Evolutionary conservation across 2,113 vertebrate genomes (phyloP).

Genomic region (Bungarus multicinctus): DNA sequence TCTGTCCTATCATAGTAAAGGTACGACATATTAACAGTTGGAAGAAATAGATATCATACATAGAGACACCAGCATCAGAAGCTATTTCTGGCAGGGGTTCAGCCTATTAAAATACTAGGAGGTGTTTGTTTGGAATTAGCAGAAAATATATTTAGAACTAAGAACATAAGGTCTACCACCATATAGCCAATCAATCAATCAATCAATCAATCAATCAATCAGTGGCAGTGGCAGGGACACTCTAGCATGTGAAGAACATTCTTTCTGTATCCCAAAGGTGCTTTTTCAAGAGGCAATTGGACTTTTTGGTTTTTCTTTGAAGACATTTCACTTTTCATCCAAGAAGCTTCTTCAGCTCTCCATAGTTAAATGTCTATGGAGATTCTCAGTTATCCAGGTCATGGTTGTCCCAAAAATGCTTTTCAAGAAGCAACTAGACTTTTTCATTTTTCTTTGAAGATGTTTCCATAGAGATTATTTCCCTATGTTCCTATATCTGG

Average conservation of each 20-base stretch:
- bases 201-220: neutral
- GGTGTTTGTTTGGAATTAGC: conserved; percentile 54
- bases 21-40: neutral
- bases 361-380: no score
- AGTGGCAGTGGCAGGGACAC: neutral
- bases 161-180: conserved; percentile 34
- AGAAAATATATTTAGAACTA: conserved; percentile 45
- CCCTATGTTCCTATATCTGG: neutral
- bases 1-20: conserved; percentile 5
- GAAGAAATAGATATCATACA: conserved; percentile 1
- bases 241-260: neutral
- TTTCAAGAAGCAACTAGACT: no score
- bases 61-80: neutral
- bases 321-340: no score
- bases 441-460: no score
- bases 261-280: no score
- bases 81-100: neutral
- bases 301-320: no score
- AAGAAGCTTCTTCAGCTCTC: no score
- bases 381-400: no score
- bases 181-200: neutral
- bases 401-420: no score
- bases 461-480: no score
- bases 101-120: conserved; percentile 38
- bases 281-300: no score